Evolutionary conservation across 1,140 invertebrate genomes (phyloP).

Genomic region (Anagrus nilaparvatae): DNA sequence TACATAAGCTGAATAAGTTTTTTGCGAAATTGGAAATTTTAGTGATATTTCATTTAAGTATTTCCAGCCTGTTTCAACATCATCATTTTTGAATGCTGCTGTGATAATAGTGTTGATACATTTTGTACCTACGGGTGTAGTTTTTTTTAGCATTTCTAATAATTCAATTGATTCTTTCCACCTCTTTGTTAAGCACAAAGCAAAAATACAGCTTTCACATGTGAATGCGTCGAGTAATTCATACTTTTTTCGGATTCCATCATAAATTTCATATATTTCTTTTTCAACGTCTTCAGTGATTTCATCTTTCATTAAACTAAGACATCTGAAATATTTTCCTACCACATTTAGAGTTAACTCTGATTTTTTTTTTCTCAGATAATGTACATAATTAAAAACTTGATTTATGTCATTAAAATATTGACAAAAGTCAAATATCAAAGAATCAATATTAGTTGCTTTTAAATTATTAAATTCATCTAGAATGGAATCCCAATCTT

Average conservation of each 20-base stretch:
- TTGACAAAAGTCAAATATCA: constrained; percentile 44
- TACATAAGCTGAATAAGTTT: constrained; percentile 37
- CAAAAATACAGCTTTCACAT: constrained; percentile 47
- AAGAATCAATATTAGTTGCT: constrained; percentile 44
- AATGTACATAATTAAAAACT: constrained; percentile 47
- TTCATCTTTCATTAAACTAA: constrained; percentile 30
- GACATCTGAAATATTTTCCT: constrained; percentile 42
- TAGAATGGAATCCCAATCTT: constrained; percentile 17
- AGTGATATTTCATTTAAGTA: constrained; percentile 40
- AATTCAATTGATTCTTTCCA: constrained; percentile 52
- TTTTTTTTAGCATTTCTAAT: constrained; percentile 47
- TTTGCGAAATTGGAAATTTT: constrained; percentile 12
- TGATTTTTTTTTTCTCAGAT: constrained; percentile 39
- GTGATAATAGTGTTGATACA: constrained; percentile 30
- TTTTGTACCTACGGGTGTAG: constrained; percentile 17
- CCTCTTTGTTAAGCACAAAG: constrained; percentile 48
- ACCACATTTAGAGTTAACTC: constrained; percentile 44
- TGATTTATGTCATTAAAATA: constrained; percentile 33
- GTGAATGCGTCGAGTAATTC: constrained; percentile 46
- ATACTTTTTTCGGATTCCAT: constrained; percentile 44
- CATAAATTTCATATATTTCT: constrained; percentile 46
- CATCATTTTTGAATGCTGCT: constrained; percentile 46
- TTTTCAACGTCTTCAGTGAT: constrained; percentile 41
- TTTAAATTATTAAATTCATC: constrained; percentile 10
- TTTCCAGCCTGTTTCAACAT: constrained; percentile 44